Conservation (phyloP, 2,113 vertebrate species). For the Amphilophus citrinellus region DNA sequence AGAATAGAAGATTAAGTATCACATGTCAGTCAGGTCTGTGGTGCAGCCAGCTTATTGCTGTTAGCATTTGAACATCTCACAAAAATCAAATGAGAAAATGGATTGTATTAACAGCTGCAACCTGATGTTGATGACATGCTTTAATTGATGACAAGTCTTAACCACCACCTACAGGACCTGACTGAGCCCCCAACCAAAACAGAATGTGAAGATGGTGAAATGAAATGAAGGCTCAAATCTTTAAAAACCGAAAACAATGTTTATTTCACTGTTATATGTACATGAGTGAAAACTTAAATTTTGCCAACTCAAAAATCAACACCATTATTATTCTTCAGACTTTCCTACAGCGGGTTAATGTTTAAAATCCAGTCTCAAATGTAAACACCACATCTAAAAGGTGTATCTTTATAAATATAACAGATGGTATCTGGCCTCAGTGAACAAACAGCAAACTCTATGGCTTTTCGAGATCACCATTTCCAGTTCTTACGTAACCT, state of each 20-base stretch:
- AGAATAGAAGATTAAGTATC: background rate
- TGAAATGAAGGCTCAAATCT: conserved; percentile 2
- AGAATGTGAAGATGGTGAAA: background rate
- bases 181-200: background rate
- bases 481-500: conserved; percentile 34
- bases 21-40: background rate
- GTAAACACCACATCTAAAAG: conserved; percentile 29
- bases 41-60: background rate
- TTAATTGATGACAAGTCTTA: conserved; percentile 1
- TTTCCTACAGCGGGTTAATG: conserved; percentile 3
- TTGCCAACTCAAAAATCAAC: conserved; percentile 44
- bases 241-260: conserved; percentile 70
- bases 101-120: background rate
- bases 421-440: conserved; percentile 27
- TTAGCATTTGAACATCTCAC: background rate
- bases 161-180: conserved; percentile 53
- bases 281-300: conserved; percentile 65
- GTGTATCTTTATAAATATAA: conserved; percentile 27
- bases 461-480: conserved; percentile 37
- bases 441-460: conserved; percentile 41
- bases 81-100: background rate
- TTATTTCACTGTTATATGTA: conserved; percentile 79
- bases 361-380: conserved; percentile 42
- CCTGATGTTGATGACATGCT: background rate
- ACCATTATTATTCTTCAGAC: conserved; percentile 25